phyloP scores from a whole-genome alignment of 2,888 invertebrate genomes.

The Isoperla grammatica region DNA sequence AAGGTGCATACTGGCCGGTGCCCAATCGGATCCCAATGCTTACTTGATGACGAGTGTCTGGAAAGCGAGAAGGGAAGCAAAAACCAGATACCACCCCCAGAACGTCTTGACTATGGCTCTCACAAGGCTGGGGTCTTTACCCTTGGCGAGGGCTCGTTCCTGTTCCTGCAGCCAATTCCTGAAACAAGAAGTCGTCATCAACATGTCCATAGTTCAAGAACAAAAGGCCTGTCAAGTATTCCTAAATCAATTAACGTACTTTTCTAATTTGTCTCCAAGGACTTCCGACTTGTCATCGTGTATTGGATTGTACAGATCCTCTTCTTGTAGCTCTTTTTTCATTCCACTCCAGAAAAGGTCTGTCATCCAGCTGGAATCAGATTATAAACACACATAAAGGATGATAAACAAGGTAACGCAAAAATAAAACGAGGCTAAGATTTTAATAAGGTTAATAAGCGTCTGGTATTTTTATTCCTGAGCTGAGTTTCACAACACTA shows the following conservation, averaged over 20 bases:
- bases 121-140: slow-evolving; percentile 23
- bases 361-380: slow-evolving; percentile 35
- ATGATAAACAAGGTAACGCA: too few species aligned
- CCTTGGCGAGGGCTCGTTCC: slow-evolving; percentile 6
- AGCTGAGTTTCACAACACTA: too few species aligned
- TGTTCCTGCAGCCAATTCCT: slow-evolving; percentile 26
- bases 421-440: too few species aligned
- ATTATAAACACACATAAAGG: too few species aligned
- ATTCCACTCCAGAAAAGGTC: slow-evolving; percentile 35
- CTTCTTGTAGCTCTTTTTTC: slow-evolving; percentile 35
- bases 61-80: slow-evolving; percentile 3
- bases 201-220: too few species aligned
- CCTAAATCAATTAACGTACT: slow-evolving; percentile 29
- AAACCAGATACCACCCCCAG: slow-evolving; percentile 25
- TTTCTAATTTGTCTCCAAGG: slow-evolving; percentile 35
- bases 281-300: slow-evolving; percentile 33
- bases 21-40: slow-evolving; percentile 33
- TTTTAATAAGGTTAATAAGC: too few species aligned
- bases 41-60: slow-evolving; percentile 36
- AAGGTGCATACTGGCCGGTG: too few species aligned
- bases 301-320: slow-evolving; percentile 35
- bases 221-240: too few species aligned
- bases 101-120: slow-evolving; percentile 26
- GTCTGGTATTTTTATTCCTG: too few species aligned
- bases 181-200: neutral